Base-by-base conservation (phyloP, 2,113 vertebrate genomes). In the Cnemophilus loriae region DNA sequence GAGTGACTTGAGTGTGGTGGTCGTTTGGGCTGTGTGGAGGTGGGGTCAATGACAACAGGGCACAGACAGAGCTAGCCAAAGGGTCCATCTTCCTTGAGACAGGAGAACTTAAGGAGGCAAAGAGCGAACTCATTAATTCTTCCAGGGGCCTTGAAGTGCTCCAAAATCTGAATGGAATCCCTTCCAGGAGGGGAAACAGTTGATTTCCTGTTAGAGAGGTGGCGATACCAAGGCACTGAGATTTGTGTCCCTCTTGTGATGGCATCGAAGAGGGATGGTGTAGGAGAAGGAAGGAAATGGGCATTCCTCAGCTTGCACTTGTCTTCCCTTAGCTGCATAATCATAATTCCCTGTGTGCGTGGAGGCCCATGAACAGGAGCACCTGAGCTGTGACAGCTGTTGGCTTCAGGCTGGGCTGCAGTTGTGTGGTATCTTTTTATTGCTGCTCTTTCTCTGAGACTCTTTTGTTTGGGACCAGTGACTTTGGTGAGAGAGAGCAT, bases 211-310 rank as follows among this genome's bases (percentile, higher is more conserved):
- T 86, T 55, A 70, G 11, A 71, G 65, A 82, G 59, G 33, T 27
- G 55, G 35, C 69, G 39, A 59, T 77, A 84, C 76, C 56, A 87
- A 91, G 88, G 90, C 93, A 92, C 93, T 84, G 71, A 86, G 75
- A 70, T 80, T 56, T 90, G 71, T 55, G n/a, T 94, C 46, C 69
- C 56, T 56, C 71, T 88, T 74, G 52, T 26, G 60, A 37, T 84
- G 63, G 49, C 3, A 4, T 23, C 3, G 4, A 87, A 92, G 69
- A 76, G 63, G 33, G 50, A 12, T 44, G 63, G 59, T 59, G 52
- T 19, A 64, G 30, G 41, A 87, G 35, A 78, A 81, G 61, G 65
- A 92, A 95, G 56, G 65, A 64, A 49, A 71, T 0, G 17, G 23
- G 11, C 17, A 9, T 84, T 92, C 61, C 78, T 91, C 83, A 83